Percentiles rank a stretch among this genome's conserved stretches.
Conservation (phyloP, 2,888 invertebrate species). For the Ichneumoninae sp. region DNA sequence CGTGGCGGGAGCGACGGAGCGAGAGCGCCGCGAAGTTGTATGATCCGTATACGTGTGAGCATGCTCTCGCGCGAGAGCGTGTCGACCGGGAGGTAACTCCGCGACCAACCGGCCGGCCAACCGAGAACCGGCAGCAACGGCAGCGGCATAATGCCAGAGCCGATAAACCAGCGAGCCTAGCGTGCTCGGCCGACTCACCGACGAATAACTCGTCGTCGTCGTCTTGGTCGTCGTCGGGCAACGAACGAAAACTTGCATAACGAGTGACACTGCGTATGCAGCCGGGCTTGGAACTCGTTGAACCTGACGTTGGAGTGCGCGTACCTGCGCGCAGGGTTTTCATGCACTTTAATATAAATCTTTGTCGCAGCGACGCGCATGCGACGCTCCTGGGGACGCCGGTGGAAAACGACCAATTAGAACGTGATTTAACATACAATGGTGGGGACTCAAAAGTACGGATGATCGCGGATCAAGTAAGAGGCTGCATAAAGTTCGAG, state of each 20-base stretch:
- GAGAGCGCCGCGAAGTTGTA: background rate
- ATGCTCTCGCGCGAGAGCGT: constrained; percentile 59
- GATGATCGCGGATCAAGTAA: background rate
- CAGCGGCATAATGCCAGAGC: constrained; percentile 36
- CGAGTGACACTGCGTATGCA: constrained; percentile 63
- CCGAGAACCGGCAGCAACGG: constrained; percentile 57
- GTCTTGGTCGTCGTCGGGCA: constrained; percentile 44
- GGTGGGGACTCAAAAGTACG: background rate
- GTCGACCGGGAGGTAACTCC: constrained; percentile 65
- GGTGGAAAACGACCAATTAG: background rate
- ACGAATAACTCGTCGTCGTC: constrained; percentile 48
- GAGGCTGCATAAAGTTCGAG: background rate
- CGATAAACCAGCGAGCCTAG: constrained; percentile 55
- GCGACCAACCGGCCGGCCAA: constrained; percentile 69
- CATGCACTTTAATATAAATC: background rate
- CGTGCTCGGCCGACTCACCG: constrained; percentile 60
- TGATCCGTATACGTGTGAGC: constrained; percentile 24
- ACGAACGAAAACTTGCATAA: constrained; percentile 75
- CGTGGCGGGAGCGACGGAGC: constrained; percentile 8
- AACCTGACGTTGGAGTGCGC: constrained; percentile 31
- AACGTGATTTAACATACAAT: background rate
- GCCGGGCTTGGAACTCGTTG: constrained; percentile 50
- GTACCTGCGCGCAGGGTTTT: constrained; percentile 7
- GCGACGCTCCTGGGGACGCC: background rate
- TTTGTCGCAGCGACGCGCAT: background rate